A percentile compares a stretch with the other conserved stretches of the same genome.
phyloP scores from a whole-genome alignment of 2,888 invertebrate species.

The Tromatobia lineatoria region DNA sequence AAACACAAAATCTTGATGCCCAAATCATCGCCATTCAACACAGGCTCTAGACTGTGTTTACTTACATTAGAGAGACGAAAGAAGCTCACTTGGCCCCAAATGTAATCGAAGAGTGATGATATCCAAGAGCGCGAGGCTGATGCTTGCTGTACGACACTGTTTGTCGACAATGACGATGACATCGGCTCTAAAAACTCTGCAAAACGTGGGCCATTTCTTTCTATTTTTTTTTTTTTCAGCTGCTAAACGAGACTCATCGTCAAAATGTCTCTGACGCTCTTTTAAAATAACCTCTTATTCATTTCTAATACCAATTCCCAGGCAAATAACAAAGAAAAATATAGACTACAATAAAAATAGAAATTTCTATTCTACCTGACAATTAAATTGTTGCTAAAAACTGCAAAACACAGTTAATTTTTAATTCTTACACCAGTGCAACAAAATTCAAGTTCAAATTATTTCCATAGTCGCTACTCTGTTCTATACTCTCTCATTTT shows the following conservation, averaged over 20 bases:
- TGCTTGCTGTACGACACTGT: constrained; percentile 82
- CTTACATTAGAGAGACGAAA: constrained; percentile 84
- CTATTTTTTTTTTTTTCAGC: constrained; percentile 4
- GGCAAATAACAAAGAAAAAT: neutral
- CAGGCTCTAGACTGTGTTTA: constrained; percentile 63
- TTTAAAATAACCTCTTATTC: neutral
- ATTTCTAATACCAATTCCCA: neutral
- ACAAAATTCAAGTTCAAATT: too few species aligned
- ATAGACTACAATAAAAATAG: neutral
- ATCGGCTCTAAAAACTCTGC: constrained; percentile 84
- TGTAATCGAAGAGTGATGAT: constrained; percentile 84
- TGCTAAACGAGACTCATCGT: constrained; percentile 4
- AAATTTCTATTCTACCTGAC: too few species aligned
- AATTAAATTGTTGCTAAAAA: too few species aligned
- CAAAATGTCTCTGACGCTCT: neutral
- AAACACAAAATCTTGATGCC: constrained; percentile 12
- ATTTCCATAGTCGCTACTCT: too few species aligned
- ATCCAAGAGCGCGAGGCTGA: constrained; percentile 84
- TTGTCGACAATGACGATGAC: constrained; percentile 84
- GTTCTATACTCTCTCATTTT: too few species aligned
- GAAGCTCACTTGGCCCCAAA: constrained; percentile 85
- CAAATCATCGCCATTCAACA: neutral
- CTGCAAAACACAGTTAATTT: too few species aligned
- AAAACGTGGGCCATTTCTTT: constrained; percentile 76
- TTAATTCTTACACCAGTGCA: too few species aligned